Percentiles rank a stretch among this genome's conserved stretches.
These are phyloP conservation scores for Balearica regulorum DNA, from an alignment of 2,797 vertebrate genomes.

Conservation along the genomic window DNA sequence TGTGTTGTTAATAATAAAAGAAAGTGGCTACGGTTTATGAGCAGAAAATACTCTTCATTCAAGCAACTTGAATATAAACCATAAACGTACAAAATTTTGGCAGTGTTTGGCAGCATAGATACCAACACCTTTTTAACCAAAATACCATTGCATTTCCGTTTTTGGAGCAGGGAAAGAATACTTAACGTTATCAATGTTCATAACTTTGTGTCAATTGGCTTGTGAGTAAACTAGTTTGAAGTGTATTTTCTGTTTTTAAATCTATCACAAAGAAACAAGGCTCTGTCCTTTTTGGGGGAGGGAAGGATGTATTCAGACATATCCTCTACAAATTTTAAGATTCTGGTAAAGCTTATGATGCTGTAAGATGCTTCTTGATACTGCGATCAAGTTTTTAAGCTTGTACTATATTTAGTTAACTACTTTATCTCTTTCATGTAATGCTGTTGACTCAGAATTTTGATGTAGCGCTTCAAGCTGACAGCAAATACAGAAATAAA, in stretches of 20 bases:
- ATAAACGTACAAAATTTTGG: not conserved
- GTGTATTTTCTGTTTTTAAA: slow-evolving; percentile 64
- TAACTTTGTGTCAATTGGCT: not conserved
- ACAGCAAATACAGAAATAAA: not conserved
- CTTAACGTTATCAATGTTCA: not conserved
- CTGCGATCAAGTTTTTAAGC: not conserved
- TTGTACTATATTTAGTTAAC: not conserved
- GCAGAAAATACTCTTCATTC: slow-evolving; percentile 48
- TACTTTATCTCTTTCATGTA: not conserved
- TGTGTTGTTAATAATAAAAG: not conserved
- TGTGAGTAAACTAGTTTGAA: not conserved
- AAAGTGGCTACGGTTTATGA: not conserved
- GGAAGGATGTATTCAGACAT: not conserved
- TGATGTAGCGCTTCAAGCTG: not conserved
- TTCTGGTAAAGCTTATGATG: not conserved
- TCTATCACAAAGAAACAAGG: not conserved
- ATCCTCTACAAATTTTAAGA: not conserved
- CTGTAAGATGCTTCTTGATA: not conserved
- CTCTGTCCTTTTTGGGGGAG: not conserved
- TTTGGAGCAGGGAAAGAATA: not conserved
- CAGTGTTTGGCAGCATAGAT: not conserved
- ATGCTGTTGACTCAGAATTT: not conserved
- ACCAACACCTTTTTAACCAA: not conserved
- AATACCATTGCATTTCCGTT: not conserved
- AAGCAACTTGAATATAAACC: not conserved